Evolutionary conservation across 2,888 invertebrate genomes (phyloP).

Genomic region (Ectemnius cavifrons): DNA sequence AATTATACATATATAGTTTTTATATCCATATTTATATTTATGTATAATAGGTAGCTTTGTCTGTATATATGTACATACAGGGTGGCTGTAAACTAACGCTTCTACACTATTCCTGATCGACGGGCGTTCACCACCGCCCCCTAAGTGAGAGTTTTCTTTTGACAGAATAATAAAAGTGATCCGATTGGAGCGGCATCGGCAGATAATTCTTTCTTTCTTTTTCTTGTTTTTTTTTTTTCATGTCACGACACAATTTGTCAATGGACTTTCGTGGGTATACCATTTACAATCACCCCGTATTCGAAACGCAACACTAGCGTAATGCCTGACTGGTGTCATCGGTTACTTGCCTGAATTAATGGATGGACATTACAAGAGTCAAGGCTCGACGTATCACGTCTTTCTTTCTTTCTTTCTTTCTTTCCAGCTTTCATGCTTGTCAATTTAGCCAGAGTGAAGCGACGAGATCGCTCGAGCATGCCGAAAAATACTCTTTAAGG

Average conservation of each 20-base stretch:
- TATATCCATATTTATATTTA: not conserved
- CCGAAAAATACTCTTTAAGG: no score
- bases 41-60: slow-evolving; percentile 2
- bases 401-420: slow-evolving; percentile 4
- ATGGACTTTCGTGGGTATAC: not conserved
- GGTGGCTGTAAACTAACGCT: slow-evolving; percentile 24
- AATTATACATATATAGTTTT: not conserved
- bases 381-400: slow-evolving; percentile 25
- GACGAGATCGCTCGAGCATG: slow-evolving; percentile 2
- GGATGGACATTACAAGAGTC: slow-evolving; percentile 30
- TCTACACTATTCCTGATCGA: not conserved
- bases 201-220: no score
- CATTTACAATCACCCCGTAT: slow-evolving; percentile 22
- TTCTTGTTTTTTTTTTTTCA: no score
- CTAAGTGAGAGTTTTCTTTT: no score
- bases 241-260: no score
- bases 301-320: slow-evolving; percentile 27
- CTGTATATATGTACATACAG: slow-evolving; percentile 44
- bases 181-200: no score
- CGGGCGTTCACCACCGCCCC: no score
- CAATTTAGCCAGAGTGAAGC: no score
- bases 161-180: no score
- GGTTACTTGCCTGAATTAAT: slow-evolving; percentile 32
- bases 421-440: not conserved
- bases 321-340: slow-evolving; percentile 21